Percentiles rank a stretch among this genome's conserved stretches.
Conservation (phyloP, 2,888 invertebrate species). For the Amiota mariae region DNA sequence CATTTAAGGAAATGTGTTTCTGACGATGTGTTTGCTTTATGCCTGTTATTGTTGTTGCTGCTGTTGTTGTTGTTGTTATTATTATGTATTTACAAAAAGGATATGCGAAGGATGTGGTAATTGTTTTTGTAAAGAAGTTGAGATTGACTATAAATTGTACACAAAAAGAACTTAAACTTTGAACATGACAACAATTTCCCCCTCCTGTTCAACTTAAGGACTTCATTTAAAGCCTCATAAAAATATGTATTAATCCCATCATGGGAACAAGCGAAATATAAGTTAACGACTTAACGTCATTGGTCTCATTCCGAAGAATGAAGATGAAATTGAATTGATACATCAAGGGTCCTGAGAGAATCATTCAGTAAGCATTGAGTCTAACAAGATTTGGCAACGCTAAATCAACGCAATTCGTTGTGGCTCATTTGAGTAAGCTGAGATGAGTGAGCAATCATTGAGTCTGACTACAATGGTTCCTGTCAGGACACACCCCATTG, state of each 20-base stretch:
- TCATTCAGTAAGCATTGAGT: constrained; percentile 49
- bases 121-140: constrained; percentile 64
- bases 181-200: neutral
- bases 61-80: constrained; percentile 32
- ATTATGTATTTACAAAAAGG: neutral
- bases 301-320: constrained; percentile 53
- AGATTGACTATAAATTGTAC: constrained; percentile 58
- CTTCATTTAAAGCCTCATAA: constrained; percentile 54
- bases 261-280: constrained; percentile 59
- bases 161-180: constrained; percentile 1
- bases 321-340: constrained; percentile 46
- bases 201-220: constrained; percentile 8
- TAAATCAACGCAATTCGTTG: constrained; percentile 68
- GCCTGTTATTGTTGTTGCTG: constrained; percentile 32
- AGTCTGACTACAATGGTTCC: neutral
- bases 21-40: constrained; percentile 69
- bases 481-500: constrained; percentile 6
- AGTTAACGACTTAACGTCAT: neutral
- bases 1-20: constrained; percentile 66
- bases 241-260: constrained; percentile 62
- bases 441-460: constrained; percentile 50
- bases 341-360: constrained; percentile 57
- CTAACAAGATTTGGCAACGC: constrained; percentile 70
- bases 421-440: constrained; percentile 67
- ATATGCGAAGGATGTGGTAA: constrained; percentile 57